These are phyloP conservation scores for Lagorchestes hirsutus DNA, from an alignment of 2,797 vertebrate species.

Conservation along the genomic window DNA sequence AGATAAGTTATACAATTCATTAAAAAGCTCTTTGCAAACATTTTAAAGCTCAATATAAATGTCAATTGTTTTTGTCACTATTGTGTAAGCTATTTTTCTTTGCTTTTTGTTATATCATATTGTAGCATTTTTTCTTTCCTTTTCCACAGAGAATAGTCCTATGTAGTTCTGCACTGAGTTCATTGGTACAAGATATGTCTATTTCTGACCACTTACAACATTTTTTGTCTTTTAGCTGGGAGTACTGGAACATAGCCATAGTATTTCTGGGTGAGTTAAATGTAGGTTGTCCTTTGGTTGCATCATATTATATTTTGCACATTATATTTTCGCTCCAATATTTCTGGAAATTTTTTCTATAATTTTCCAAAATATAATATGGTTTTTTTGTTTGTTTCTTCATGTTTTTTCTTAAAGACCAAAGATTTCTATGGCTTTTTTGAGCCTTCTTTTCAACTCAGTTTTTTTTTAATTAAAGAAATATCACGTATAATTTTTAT, in stretches of 20 bases:
- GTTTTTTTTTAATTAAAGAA: not conserved
- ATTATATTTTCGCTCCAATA: not conserved
- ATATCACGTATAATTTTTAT: not conserved
- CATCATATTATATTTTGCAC: not conserved
- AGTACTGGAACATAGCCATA: not conserved
- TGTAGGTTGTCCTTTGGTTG: not conserved
- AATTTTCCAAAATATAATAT: not conserved
- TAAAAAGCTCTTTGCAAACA: not conserved
- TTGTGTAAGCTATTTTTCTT: not conserved
- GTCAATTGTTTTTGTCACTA: not conserved
- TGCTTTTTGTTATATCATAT: not conserved
- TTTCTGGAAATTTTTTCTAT: not conserved
- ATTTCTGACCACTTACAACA: not conserved
- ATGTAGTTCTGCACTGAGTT: not conserved
- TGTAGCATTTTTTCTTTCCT: not conserved
- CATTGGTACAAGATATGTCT: not conserved
- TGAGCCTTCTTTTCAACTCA: not conserved
- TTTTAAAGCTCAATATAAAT: not conserved
- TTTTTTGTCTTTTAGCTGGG: not conserved
- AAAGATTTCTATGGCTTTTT: not conserved
- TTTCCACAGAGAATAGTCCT: not conserved
- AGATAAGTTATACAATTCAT: not conserved
- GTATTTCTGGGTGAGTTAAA: not conserved
- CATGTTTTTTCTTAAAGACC: not conserved
- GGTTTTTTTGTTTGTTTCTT: not conserved